phyloP scores from a whole-genome alignment of 23 tunicate species.

The Phallusia fumigata region DNA sequence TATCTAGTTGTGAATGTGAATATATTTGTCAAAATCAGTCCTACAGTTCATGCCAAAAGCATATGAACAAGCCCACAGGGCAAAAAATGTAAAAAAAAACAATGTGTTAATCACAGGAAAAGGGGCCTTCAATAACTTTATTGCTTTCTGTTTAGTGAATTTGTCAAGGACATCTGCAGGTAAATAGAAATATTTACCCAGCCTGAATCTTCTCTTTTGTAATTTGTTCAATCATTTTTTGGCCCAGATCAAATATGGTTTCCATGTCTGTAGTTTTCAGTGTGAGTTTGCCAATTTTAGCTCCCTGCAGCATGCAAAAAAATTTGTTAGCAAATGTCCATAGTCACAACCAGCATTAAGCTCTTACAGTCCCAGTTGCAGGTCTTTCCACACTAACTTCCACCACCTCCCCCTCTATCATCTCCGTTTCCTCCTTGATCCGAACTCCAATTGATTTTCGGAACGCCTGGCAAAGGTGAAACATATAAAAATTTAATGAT shows the following conservation, averaged over 20 bases:
- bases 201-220: constrained; percentile 96
- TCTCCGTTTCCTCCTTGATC: constrained; percentile 97
- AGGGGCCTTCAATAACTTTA: too few relatives aligned
- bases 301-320: constrained; percentile 48
- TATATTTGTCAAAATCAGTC: too few relatives aligned
- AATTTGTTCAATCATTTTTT: constrained; percentile 98
- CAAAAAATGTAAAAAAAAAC: too few relatives aligned
- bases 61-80: too few relatives aligned
- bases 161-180: too few relatives aligned
- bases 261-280: constrained; percentile 99
- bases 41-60: too few relatives aligned
- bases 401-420: constrained; percentile 99
- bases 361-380: constrained; percentile 93
- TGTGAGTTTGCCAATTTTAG: constrained; percentile 93
- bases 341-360: background rate
- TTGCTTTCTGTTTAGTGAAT: too few relatives aligned
- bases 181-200: constrained; percentile 30
- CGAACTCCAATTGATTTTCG: constrained; percentile 96
- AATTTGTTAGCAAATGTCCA: background rate
- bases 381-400: constrained; percentile 99
- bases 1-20: too few relatives aligned
- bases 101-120: too few relatives aligned
- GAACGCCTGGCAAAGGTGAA: constrained; percentile 92
- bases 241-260: constrained; percentile 93
- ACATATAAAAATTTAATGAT: background rate